Conservation (phyloP, 2,797 vertebrate species). For the Pygocentrus nattereri region DNA sequence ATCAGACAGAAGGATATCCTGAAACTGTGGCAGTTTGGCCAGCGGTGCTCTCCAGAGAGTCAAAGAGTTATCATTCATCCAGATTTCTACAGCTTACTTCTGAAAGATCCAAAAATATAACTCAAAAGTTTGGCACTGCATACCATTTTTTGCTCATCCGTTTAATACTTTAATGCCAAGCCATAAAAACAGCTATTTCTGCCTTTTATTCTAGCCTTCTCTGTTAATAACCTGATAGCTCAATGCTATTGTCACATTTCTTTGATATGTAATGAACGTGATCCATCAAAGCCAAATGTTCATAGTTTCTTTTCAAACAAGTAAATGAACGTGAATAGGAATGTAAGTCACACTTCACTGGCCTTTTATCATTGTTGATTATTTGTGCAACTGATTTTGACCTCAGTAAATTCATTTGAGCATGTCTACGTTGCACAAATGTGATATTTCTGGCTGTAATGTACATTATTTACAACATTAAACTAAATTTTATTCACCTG, state of each 20-base stretch:
- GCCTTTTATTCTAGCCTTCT: not conserved
- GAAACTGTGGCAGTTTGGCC: not conserved
- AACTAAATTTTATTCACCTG: too few species aligned
- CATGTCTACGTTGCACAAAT: too few species aligned
- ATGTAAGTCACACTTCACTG: too few species aligned
- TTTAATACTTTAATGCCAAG: not conserved
- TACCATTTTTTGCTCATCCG: not conserved
- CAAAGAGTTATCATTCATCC: conserved; percentile 10
- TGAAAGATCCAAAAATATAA: not conserved
- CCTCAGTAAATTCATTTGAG: too few species aligned
- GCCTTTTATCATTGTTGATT: too few species aligned
- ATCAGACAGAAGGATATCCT: conserved; percentile 3
- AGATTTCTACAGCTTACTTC: not conserved
- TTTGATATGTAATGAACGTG: too few species aligned
- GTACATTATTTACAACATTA: too few species aligned
- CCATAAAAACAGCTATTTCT: not conserved
- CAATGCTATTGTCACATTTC: not conserved
- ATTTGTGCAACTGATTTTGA: too few species aligned
- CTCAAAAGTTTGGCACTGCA: not conserved
- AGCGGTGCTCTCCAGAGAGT: not conserved
- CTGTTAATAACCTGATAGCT: not conserved
- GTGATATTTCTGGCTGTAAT: too few species aligned
- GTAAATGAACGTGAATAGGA: too few species aligned
- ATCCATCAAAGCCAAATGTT: too few species aligned
- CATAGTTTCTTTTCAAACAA: too few species aligned